Base-by-base conservation (phyloP, 2,113 vertebrate species). In the Scalopus aquaticus region DNA sequence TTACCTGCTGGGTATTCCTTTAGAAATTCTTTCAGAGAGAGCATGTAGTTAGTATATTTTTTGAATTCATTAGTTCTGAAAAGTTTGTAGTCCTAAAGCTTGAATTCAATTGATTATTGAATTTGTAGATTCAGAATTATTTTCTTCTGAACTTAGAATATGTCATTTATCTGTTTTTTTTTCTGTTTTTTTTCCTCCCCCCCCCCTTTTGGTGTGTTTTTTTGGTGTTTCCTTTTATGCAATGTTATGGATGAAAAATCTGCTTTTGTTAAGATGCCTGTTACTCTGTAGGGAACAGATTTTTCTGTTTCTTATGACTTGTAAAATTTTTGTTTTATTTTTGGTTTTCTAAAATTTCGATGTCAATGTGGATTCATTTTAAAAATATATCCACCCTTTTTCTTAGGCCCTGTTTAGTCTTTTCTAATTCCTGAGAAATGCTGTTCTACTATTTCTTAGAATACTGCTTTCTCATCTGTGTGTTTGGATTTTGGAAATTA, bases 101-200 rank as follows among this genome's bases (percentile, higher is more conserved):
- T 69, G 22, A 64, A 24, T 49, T 51, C 65, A 37, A 69, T 77
- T 82, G 16, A 22, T 62, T 78, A 30, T 32, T 58, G 72, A 84
- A 84, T 70, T 77, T 81, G n/a, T 69, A 32, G 58, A 20, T 80
- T 85, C 58, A 80, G 13, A 64, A 8, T 85, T 77, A 5, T 79
- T 88, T 84, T 92, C 28, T 60, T 92, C 44, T 74, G 35, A 60
- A 62, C 17, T 83, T 88, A 64, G 20, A 58, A 73, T 94, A 15
- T 81, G 32, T 32, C 46, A 20, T 88, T 74, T 73, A 20, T 93
- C n/a, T 51, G 10, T 51, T 51, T 51, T 51, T 12, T 51, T n/a
- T n/a, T n/a, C n/a, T n/a, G n/a, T n/a, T n/a, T n/a, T n/a, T n/a
- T n/a, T n/a, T n/a, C n/a, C n/a, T n/a, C n/a, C n/a, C n/a, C n/a